A percentile compares a stretch with the other conserved stretches of the same genome.
Conservation (phyloP, 2,888 invertebrate species). For the Pardosa pseudoannulata region DNA sequence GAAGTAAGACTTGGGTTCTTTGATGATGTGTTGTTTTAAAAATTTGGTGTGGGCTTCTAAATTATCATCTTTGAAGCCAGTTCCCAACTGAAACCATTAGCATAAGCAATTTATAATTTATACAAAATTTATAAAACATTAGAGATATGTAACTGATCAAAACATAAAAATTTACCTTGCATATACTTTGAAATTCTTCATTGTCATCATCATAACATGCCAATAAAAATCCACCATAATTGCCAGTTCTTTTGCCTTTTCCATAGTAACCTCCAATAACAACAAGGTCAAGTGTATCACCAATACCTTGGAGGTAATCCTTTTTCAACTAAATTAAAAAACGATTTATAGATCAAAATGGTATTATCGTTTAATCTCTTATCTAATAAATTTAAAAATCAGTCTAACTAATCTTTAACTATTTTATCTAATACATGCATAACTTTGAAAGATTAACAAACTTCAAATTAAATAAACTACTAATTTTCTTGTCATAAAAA, state of each 20-base stretch:
- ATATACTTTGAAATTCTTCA: slow-evolving; percentile 94
- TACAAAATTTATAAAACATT: background rate
- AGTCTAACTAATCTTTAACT: no score
- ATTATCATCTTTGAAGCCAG: slow-evolving; percentile 95
- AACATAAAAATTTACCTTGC: slow-evolving; percentile 85
- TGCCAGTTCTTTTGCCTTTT: slow-evolving; percentile 93
- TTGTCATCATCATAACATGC: slow-evolving; percentile 93
- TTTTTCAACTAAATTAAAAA: slow-evolving; percentile 86
- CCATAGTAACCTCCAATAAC: slow-evolving; percentile 96
- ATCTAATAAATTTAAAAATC: no score
- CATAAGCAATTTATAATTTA: no score
- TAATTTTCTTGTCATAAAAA: no score
- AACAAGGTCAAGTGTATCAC: slow-evolving; percentile 96
- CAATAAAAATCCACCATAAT: slow-evolving; percentile 95
- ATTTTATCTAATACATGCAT: no score
- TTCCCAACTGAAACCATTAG: slow-evolving; percentile 83
- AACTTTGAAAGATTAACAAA: no score
- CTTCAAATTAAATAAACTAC: no score
- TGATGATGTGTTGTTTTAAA: slow-evolving; percentile 86
- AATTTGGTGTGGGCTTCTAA: slow-evolving; percentile 86
- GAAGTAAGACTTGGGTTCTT: slow-evolving; percentile 86
- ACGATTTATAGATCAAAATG: no score
- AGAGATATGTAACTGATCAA: no score
- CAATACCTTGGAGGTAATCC: slow-evolving; percentile 97
- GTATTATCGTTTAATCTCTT: no score